These are phyloP conservation scores for Poecilia velifera DNA, from an alignment of 2,797 vertebrate species.

Conservation along the genomic window DNA sequence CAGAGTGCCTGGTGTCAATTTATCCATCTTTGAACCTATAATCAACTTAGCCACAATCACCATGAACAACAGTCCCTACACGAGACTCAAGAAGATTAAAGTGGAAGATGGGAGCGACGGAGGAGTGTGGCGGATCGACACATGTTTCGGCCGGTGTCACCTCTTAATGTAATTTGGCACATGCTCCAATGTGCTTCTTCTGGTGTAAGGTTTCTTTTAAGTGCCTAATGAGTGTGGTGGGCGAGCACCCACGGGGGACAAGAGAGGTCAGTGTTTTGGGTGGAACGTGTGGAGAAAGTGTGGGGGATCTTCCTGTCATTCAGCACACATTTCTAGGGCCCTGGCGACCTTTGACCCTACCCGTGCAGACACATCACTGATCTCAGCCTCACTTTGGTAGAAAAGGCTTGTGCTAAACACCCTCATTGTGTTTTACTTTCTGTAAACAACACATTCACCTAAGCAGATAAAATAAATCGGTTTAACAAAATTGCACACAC, in stretches of 20 bases:
- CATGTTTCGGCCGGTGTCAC: constrained; percentile 70
- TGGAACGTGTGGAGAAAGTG: constrained; percentile 75
- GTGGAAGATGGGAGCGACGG: constrained; percentile 34
- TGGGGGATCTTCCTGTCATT: constrained; percentile 82
- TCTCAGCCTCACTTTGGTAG: constrained; percentile 34
- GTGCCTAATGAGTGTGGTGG: constrained; percentile 82
- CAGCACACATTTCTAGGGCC: constrained; percentile 70
- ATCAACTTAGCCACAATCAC: constrained; percentile 70
- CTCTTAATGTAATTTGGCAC: constrained; percentile 77
- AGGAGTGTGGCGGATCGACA: constrained; percentile 45
- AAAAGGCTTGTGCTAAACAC: constrained; percentile 16
- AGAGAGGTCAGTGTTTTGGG: constrained; percentile 81
- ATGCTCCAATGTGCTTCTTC: constrained; percentile 75
- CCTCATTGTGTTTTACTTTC: constrained; percentile 4
- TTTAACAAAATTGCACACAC: background rate
- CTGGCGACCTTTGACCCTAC: constrained; percentile 65
- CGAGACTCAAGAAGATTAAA: constrained; percentile 62
- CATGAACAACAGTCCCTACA: constrained; percentile 46
- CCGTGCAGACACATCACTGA: constrained; percentile 46
- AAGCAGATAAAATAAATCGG: background rate
- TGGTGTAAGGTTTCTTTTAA: constrained; percentile 82
- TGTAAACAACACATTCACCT: background rate
- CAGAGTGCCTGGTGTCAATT: constrained; percentile 58
- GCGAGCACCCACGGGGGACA: constrained; percentile 72
- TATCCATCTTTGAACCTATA: constrained; percentile 72